Base-by-base conservation (phyloP, 2,888 invertebrate species). In the Calliscelio sp. region DNA sequence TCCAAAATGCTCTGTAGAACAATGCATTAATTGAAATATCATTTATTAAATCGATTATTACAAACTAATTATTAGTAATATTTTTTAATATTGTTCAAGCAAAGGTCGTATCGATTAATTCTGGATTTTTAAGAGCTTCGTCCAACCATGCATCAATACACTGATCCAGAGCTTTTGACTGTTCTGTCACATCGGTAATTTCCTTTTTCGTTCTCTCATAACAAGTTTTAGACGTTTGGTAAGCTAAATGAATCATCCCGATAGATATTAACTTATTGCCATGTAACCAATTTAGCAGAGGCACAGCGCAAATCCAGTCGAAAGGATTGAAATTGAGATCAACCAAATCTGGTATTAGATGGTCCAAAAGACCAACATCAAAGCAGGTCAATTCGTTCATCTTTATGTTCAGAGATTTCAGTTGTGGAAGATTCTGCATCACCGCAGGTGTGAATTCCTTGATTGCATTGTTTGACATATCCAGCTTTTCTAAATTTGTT, bases 301-400 rank as follows among this genome's bases (percentile, higher is more conserved):
- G 71, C 0, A 53, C 25, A 0, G 44, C 49, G 32, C 73, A 81
- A 7, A 66, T 81, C 73, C 73, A 74, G 0, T 68, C 41, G 10
- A 35, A 59, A 8, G 73, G 51, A 16, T 80, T 80, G 0, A n/a
- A 7, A 24, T 38, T 8, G n/a, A 77, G 1, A 0, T 14, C 0
- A 16, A 65, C 35, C 1, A 41, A 11, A 0, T 20, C 0, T 20
- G 53, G 20, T 7, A 51, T n/a, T 49, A 71, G 10, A 20, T 28
- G 18, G 16, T 18, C 8, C 35, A 66, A 4, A 16, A 44, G 10
- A 14, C 16, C 24, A 2, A 61, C 8, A 38, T 74, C 53, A 10
- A 81, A 25, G 10, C 74, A 75, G 7, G 59, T 8, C 18, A 81
- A 5, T 25, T 28, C 53, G 53, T 81, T 81, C 0, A 14, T 4